Conservation (phyloP, 1,140 invertebrate genomes). For the Anoplolepis gracilipes region DNA sequence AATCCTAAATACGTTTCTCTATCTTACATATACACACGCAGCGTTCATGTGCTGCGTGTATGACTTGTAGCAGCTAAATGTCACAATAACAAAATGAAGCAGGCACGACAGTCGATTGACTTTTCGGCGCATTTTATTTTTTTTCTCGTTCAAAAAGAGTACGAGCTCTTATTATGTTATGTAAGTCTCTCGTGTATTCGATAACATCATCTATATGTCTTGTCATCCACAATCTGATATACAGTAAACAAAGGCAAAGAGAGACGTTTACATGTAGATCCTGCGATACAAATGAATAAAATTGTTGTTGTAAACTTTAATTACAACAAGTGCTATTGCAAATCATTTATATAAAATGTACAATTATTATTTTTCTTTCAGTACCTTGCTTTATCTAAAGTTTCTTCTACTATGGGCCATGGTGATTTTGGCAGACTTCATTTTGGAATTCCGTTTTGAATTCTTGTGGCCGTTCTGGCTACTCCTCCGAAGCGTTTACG, state of each 20-base stretch:
- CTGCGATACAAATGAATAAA: background rate
- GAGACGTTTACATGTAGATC: background rate
- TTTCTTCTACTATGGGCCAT: conserved; percentile 98
- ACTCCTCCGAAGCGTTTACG: conserved; percentile 97
- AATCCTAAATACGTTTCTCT: background rate
- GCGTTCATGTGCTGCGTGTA: too few relatives aligned
- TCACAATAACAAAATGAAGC: background rate
- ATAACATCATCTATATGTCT: background rate
- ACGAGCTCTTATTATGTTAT: conserved; percentile 12
- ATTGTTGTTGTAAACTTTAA: background rate
- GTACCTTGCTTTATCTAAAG: conserved; percentile 97
- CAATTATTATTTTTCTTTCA: conserved; percentile 87
- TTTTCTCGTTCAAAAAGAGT: too few relatives aligned
- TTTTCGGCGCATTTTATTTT: background rate
- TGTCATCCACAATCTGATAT: background rate
- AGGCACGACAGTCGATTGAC: background rate
- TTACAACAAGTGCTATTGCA: background rate
- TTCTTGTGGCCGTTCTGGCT: conserved; percentile 99
- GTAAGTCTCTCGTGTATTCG: conserved; percentile 9
- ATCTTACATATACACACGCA: background rate
- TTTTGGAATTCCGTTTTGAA: conserved; percentile 99
- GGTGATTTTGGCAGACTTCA: conserved; percentile 98
- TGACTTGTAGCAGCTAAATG: background rate
- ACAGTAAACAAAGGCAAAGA: background rate
- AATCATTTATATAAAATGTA: background rate